Evolutionary conservation across 2,113 vertebrate genomes (phyloP).

Genomic region (Cricetomys ansorgei): DNA sequence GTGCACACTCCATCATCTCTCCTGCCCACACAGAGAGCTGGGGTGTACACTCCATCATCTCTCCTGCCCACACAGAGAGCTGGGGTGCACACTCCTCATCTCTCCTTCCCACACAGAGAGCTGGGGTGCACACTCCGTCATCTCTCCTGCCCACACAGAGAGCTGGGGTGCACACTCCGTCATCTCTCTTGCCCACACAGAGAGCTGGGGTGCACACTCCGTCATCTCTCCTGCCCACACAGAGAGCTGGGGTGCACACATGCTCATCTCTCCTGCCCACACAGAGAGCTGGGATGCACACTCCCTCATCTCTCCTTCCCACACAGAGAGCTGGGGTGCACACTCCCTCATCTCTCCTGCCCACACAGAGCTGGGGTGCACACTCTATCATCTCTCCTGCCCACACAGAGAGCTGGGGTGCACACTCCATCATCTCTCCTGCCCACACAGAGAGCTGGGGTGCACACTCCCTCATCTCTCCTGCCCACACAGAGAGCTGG

Average conservation of each 20-base stretch:
- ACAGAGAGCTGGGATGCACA: neutral
- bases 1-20: neutral
- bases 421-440: neutral
- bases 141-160: slow-evolving; percentile 18
- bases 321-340: neutral
- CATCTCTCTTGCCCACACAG: slow-evolving; percentile 28
- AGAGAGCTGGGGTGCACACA: neutral
- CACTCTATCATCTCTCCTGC: neutral
- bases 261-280: neutral
- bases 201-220: no score
- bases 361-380: neutral
- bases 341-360: neutral
- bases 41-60: neutral
- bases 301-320: slow-evolving; percentile 5
- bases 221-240: neutral
- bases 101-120: no score
- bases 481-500: no score
- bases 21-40: neutral
- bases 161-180: neutral
- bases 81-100: no score
- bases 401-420: neutral
- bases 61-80: neutral
- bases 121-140: neutral
- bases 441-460: neutral
- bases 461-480: neutral